Percentiles rank a stretch among this genome's conserved stretches.
These are phyloP conservation scores for Nymphicus hollandicus DNA, from an alignment of 2,113 vertebrate genomes.

Conservation along the genomic window DNA sequence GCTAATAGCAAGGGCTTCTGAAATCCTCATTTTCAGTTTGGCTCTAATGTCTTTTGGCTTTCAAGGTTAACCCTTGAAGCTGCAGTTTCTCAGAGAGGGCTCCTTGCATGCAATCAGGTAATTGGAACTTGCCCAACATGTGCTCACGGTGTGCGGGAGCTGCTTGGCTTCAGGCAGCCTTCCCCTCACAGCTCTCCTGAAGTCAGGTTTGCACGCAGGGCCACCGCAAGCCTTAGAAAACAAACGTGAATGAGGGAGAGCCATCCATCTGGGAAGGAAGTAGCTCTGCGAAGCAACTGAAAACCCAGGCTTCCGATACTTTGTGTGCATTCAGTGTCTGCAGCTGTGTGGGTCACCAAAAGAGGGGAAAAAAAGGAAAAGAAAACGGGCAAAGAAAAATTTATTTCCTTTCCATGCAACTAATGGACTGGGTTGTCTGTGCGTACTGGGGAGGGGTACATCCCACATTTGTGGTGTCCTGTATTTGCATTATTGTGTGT, in stretches of 20 bases:
- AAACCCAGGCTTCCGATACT: background rate
- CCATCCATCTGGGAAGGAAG: background rate
- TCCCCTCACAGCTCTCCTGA: accelerated
- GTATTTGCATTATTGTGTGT: background rate
- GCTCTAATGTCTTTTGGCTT: background rate
- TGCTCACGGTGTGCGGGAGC: background rate
- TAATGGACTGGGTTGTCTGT: background rate
- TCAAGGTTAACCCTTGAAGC: background rate
- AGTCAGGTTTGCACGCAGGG: background rate
- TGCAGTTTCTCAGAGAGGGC: background rate
- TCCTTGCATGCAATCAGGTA: background rate
- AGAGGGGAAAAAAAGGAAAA: background rate
- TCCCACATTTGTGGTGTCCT: background rate
- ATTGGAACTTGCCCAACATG: accelerated
- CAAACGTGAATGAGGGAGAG: background rate
- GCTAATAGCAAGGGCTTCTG: background rate
- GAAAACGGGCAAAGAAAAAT: background rate
- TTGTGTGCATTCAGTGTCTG: background rate
- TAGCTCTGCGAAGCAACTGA: background rate
- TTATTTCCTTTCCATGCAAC: background rate
- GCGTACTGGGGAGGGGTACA: background rate
- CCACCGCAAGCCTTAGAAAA: background rate
- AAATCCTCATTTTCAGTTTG: background rate
- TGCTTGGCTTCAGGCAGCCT: background rate
- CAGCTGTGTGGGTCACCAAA: background rate